These are phyloP conservation scores for Agapornis roseicollis DNA, from an alignment of 2,113 vertebrate species.

Conservation along the genomic window DNA sequence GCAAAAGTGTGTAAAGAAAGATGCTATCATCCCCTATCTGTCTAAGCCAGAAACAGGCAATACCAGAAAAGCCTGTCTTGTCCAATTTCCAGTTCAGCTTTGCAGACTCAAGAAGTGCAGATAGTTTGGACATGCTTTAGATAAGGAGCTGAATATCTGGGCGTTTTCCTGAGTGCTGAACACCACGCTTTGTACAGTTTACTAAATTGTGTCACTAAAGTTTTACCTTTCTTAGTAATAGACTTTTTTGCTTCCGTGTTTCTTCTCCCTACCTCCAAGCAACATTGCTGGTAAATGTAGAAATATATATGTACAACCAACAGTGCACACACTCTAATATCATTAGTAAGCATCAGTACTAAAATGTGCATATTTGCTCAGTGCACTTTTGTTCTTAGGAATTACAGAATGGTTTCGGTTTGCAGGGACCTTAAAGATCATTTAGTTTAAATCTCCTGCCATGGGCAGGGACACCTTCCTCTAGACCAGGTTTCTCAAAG, in stretches of 20 bases:
- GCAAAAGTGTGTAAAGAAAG: conserved; percentile 39
- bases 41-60: conserved; percentile 58
- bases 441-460: background rate
- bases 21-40: conserved; percentile 64
- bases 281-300: background rate
- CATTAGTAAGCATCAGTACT: background rate
- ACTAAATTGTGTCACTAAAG: conserved; percentile 28
- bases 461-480: background rate
- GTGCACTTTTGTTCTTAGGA: background rate
- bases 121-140: conserved; percentile 66
- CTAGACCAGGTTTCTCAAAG: background rate
- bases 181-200: conserved; percentile 9
- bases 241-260: background rate
- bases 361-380: background rate
- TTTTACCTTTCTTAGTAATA: conserved; percentile 25
- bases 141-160: conserved; percentile 59
- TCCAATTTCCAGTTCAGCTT: conserved; percentile 68
- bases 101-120: conserved; percentile 54
- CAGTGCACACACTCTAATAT: background rate
- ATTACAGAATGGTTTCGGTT: background rate
- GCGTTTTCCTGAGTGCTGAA: conserved; percentile 9
- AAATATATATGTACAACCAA: background rate
- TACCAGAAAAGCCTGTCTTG: conserved; percentile 55
- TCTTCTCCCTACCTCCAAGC: background rate
- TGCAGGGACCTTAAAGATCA: background rate